Conservation (phyloP, 2,888 invertebrate species). For the Drosophila longiperda region DNA sequence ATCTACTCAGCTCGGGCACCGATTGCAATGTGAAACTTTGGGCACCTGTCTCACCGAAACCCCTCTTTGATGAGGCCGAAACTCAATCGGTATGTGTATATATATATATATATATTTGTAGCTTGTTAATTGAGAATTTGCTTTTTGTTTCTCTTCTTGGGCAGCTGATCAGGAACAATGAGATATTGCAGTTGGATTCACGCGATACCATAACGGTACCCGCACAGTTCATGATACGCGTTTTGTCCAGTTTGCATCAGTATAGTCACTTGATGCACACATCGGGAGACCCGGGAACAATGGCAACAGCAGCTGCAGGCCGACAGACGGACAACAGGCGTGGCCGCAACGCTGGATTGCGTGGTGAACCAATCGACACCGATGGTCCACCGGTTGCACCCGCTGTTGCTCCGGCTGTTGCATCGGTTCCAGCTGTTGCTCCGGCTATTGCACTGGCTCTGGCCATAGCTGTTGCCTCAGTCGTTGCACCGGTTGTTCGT, state of each 20-base stretch:
- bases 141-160: background rate
- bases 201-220: slow-evolving; percentile 95
- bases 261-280: slow-evolving; percentile 63
- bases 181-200: slow-evolving; percentile 93
- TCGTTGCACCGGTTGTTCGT: background rate
- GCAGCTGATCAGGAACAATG: slow-evolving; percentile 91
- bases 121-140: background rate
- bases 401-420: slow-evolving; percentile 5
- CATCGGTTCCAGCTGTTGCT: background rate
- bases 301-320: background rate
- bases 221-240: slow-evolving; percentile 93
- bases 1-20: slow-evolving; percentile 93
- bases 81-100: slow-evolving; percentile 86
- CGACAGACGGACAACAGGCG: background rate
- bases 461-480: background rate
- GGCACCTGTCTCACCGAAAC: slow-evolving; percentile 89
- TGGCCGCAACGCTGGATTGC: slow-evolving; percentile 1
- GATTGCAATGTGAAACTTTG: slow-evolving; percentile 94
- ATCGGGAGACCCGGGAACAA: slow-evolving; percentile 14
- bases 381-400: background rate
- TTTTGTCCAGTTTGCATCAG: slow-evolving; percentile 88
- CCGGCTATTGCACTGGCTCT: background rate
- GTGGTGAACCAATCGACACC: slow-evolving; percentile 17
- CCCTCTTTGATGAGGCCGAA: slow-evolving; percentile 87
- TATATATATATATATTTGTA: background rate